Evolutionary conservation across 2,888 invertebrate species (phyloP).

Genomic region (Thyatira batis): DNA sequence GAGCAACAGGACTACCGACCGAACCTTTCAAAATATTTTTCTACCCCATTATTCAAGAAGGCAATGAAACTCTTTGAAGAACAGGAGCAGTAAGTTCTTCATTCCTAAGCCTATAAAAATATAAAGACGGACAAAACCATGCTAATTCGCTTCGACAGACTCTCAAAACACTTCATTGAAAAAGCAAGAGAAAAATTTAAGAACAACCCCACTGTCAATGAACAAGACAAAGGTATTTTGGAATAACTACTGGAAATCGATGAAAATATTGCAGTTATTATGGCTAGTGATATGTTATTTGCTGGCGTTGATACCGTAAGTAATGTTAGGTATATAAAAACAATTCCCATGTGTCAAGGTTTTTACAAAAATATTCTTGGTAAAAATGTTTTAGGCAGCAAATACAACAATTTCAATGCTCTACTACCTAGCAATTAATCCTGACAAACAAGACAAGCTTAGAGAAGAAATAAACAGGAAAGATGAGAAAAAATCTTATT

Average conservation of each 20-base stretch:
- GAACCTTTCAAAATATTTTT: conserved; percentile 49
- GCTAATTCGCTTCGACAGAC: conserved; percentile 17
- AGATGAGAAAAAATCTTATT: conserved; percentile 73
- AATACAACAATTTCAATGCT: conserved; percentile 80
- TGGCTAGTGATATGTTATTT: conserved; percentile 85
- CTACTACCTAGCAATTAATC: conserved; percentile 84
- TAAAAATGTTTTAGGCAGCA: conserved; percentile 67
- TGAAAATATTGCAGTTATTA: conserved; percentile 81
- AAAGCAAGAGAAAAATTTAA: conserved; percentile 45
- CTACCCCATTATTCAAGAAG: conserved; percentile 52
- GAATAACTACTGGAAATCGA: conserved; percentile 83
- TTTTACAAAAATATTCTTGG: background rate
- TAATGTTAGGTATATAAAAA: background rate
- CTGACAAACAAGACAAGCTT: conserved; percentile 84
- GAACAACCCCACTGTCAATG: conserved; percentile 25
- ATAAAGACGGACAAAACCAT: no score
- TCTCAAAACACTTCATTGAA: conserved; percentile 41
- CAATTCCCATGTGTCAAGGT: no score
- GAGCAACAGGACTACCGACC: conserved; percentile 58
- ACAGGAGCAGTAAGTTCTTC: conserved; percentile 24
- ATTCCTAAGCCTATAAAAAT: background rate
- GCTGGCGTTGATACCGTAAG: conserved; percentile 87
- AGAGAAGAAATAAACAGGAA: conserved; percentile 77
- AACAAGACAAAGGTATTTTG: conserved; percentile 78
- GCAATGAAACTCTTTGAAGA: conserved; percentile 59